Conservation (phyloP, 2,797 vertebrate species). For the Anolis apletophallus region DNA sequence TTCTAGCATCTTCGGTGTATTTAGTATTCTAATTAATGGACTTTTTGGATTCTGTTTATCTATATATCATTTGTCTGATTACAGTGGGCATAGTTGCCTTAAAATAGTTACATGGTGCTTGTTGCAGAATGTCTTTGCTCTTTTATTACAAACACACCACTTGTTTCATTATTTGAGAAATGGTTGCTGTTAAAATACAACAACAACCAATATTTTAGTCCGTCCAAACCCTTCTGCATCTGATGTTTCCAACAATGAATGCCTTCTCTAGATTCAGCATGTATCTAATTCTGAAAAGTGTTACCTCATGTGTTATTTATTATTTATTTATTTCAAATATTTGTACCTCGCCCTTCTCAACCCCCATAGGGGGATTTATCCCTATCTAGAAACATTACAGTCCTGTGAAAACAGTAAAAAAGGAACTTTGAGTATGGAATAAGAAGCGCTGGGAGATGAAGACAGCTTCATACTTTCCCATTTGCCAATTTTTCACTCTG, state of each 20-base stretch:
- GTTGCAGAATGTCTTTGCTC: neutral
- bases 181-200: neutral
- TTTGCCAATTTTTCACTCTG: neutral
- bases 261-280: neutral
- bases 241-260: neutral
- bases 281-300: neutral
- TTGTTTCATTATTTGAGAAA: neutral
- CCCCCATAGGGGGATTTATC: too few species aligned
- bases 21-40: neutral
- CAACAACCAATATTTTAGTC: neutral
- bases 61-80: neutral
- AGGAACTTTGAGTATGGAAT: neutral
- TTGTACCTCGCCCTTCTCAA: too few species aligned
- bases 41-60: neutral
- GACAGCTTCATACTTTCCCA: neutral
- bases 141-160: neutral
- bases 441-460: neutral
- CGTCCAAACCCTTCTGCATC: neutral
- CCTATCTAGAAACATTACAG: neutral
- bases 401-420: neutral
- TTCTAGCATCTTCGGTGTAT: neutral
- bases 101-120: conserved; percentile 12
- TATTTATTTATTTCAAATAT: too few species aligned
- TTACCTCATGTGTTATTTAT: too few species aligned
- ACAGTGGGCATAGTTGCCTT: neutral